Evolutionary conservation across 2,113 vertebrate genomes (phyloP), one percentile per base, ranked within the genome.

Genomic region (Cyanoliseus patagonus): DNA sequence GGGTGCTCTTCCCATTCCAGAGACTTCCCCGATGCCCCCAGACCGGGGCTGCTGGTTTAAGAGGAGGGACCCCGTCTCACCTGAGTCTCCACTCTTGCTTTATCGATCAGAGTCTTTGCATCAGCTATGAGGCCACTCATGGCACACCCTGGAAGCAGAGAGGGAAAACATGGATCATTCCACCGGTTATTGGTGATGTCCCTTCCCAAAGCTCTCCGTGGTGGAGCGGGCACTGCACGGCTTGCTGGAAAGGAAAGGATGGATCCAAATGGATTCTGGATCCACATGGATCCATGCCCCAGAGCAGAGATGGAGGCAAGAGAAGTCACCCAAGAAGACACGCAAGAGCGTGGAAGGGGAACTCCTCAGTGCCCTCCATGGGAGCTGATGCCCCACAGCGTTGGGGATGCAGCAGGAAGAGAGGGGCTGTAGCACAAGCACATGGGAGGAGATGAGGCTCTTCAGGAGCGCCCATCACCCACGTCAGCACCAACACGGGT

Each of bases 41-140:
- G 46, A 72, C 59, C 17, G 13, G 28, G 2, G 33, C 37, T 44
- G 81, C 3, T 47, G 19, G 33, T 68, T 46, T 7, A 49, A 44
- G 31, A 85, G 37, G 31, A 63, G 52, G 35, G 68, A 46, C 23
- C 30, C 10, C 18, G 13, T 16, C 95, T 97, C 91, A 99, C 99
- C 99, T 99, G 99, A 66, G 99, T 99, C 97, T 99, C 99, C 98
- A 99, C 99, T 98, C 99, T 98, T 64, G 99, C 99, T 98, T 99
- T 99, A 98, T 99, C 99, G 55, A 99, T 99, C 76, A 99, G 98
- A 88, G 99, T 99, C 98, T 99, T 99, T 53, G 99, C 99, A 97
- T 99, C 99, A 70, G 99, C 99, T 97, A 99, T 99, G 94, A 99
- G 98, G 47, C 99, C 99, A 79, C 99, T 99, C 99, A 99, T 99